Base-by-base conservation (phyloP, 1,140 invertebrate species). In the Samia ricini region DNA sequence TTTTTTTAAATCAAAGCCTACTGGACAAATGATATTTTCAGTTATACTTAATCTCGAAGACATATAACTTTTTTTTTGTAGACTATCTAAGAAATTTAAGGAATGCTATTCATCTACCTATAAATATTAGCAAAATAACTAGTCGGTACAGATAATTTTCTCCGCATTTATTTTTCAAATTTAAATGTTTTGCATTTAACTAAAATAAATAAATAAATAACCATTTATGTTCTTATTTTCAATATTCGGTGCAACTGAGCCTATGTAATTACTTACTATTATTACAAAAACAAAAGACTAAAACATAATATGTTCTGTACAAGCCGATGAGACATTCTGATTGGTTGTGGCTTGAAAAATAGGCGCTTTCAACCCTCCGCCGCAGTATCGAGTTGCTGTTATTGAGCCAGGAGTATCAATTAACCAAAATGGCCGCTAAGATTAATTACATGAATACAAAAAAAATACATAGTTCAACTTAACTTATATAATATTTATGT, bases 401-500 rank as follows among this genome's bases (percentile, higher is more conserved):
- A 88, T 84, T 76, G 83, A 85, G 79, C 77, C 71, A 66, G 71
- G 69, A 73, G 74, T 83, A 87, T 87, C 84, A 76, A 74, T 87
- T 83, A 82, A 85, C 83, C 74, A 87, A 87, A 77, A 87, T 87
- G 84, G 84, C 84, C 77, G 84, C 69, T 71, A 6, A 50, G n/a
- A 36, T 56, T 59, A 57, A 60, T 58, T 33, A 20, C 26, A 8
- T 19, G 8, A 18, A 56, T 56, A 56, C 8, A 33, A 56, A 26
- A 52, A 12, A 20, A 52, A 52, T 12, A 7, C 4, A 18, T 18
- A 4, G 21, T 52, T 6, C n/a, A n/a, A n/a, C n/a, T n/a, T n/a
- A n/a, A n/a, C n/a, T n/a, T n/a, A n/a, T n/a, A n/a, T n/a, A n/a
- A n/a, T 52, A 22, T 52, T 21, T 52, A 23, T 20, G 19, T n/a